Evolutionary conservation across 2,113 vertebrate genomes (phyloP).

Genomic region (Brachirus orientalis): DNA sequence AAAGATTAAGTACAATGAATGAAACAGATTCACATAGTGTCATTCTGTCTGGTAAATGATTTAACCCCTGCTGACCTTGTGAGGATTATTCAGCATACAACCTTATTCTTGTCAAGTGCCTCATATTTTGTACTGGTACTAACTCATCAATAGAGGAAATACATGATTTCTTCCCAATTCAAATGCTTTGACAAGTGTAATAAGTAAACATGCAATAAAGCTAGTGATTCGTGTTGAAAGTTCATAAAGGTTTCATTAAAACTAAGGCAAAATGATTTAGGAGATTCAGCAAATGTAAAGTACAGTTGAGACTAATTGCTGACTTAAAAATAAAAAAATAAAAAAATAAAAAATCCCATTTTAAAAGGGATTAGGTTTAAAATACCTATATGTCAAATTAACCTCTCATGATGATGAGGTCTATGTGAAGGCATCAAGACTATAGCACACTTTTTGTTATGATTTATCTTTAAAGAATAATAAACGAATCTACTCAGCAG

Average conservation of each 20-base stretch:
- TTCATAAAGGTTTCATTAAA: slow-evolving; percentile 26
- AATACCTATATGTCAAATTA: slow-evolving; percentile 27
- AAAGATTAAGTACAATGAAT: neutral
- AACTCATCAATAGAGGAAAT: neutral
- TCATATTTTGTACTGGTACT: slow-evolving; percentile 3
- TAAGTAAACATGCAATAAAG: neutral
- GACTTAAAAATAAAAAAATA: slow-evolving; percentile 4
- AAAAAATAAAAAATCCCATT: neutral
- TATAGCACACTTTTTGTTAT: neutral
- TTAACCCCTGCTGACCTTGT: neutral
- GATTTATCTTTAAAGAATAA: neutral
- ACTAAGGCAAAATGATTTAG: neutral
- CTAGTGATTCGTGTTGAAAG: neutral
- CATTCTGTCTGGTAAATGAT: neutral
- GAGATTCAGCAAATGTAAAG: slow-evolving; percentile 29
- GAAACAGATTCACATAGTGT: neutral
- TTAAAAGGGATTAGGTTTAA: neutral
- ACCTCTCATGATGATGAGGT: neutral
- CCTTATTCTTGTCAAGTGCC: slow-evolving; percentile 1
- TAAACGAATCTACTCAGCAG: neutral
- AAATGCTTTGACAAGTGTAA: slow-evolving; percentile 1
- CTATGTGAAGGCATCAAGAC: neutral
- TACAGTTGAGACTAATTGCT: slow-evolving; percentile 5
- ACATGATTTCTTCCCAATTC: neutral
- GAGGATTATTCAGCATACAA: neutral